Base-by-base conservation (phyloP, 2,113 vertebrate genomes). In the Zosterops borbonicus region DNA sequence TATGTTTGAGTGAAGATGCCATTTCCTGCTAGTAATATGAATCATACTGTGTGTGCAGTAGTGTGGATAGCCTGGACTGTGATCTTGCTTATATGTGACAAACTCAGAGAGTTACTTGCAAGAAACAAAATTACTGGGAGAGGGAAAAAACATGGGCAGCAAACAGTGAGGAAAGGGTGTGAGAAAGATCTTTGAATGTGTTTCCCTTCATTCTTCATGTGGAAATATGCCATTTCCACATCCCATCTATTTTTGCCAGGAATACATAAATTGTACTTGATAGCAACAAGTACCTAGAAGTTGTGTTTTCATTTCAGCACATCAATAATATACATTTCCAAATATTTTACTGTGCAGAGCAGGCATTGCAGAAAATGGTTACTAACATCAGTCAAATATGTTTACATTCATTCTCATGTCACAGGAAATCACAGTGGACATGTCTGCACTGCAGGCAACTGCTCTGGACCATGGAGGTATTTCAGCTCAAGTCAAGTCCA, bases 241-340 rank as follows among this genome's bases (percentile, higher is more conserved):
- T 23, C 46, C 50, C n/a, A 27, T 52, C 33, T 49, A 28, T 37
- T 70, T 93, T 86, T 70, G 21, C 29, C 86, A 78, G 79, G 39
- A 93, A 92, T 62, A 64, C 29, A 67, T 42, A 74, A 95, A 67
- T 23, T 74, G 21, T 81, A 8, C 80, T 69, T 94, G 67, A 89
- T 53, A 41, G 56, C 42, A 96, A 84, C 39, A 89, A 74, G 49
- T 65, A 82, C 24, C 53, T 24, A 31, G 64, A n/a, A 79, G 81
- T 31, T 62, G 11, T 14, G 46, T 37, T 85, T 84, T 74, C 3
- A 1, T 91, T 96, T 87, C 63, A 83, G 42, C 64, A 67, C 5
- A 3, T 68, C 68, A 95, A 35, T 83, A 93, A 33, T 33, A 80
- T 71, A 33, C 29, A 84, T 69, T 89, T 83, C 69, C 83, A 84